Evolutionary conservation across 2,888 invertebrate species (phyloP).

Genomic region (Cheiracanthium punctorium): DNA sequence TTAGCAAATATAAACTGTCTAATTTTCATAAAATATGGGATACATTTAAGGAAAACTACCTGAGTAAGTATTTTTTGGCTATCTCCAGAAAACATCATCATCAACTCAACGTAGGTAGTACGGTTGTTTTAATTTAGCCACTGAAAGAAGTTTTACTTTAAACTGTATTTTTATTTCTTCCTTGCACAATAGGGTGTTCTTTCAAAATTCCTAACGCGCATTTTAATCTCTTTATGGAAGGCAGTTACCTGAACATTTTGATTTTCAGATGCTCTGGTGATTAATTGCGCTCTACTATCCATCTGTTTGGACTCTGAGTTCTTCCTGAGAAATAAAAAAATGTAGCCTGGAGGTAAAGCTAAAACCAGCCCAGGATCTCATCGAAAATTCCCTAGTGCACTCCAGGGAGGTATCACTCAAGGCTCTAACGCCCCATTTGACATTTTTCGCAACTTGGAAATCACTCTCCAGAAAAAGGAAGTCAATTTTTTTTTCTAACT

Average conservation of each 20-base stretch:
- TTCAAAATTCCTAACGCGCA: background rate
- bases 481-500: background rate
- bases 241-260: background rate
- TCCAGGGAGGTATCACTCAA: background rate
- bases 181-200: background rate
- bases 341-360: background rate
- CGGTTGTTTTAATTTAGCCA: no score
- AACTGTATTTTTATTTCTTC: no score
- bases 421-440: background rate
- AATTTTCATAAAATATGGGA: no score
- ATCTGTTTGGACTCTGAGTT: background rate
- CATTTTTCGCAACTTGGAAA: background rate
- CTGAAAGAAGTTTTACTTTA: no score
- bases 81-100: no score
- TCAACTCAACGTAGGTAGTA: no score
- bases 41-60: no score
- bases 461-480: background rate
- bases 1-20: no score
- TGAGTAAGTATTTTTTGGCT: no score
- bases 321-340: background rate
- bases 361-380: background rate
- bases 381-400: background rate
- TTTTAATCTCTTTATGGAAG: background rate
- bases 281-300: background rate
- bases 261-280: background rate